phyloP scores from a whole-genome alignment of 2,888 invertebrate species.

The Ophion costatus region DNA sequence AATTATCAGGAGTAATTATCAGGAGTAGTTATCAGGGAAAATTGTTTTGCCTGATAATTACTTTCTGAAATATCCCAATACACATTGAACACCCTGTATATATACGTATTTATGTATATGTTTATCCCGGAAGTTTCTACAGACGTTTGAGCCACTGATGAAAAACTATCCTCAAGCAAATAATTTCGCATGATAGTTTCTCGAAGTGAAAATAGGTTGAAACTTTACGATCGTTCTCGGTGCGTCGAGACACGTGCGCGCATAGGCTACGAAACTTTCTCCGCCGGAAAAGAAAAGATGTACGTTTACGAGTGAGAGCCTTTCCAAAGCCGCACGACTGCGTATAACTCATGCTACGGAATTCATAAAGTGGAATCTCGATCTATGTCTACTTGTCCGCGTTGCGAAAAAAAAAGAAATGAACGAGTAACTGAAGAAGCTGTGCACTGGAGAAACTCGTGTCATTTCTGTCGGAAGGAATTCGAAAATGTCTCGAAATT shows the following conservation, averaged over 20 bases:
- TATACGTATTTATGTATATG: neutral
- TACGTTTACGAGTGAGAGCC: conserved; percentile 40
- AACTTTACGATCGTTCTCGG: conserved; percentile 43
- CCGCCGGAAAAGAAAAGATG: conserved; percentile 18
- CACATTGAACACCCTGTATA: too few species aligned
- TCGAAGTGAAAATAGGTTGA: conserved; percentile 39
- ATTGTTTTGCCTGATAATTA: too few species aligned
- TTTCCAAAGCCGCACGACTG: conserved; percentile 24
- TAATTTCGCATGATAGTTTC: conserved; percentile 34
- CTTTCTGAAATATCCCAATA: too few species aligned
- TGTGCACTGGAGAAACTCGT: neutral
- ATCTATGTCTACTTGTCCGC: neutral
- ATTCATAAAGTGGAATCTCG: conserved; percentile 4
- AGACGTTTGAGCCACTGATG: neutral
- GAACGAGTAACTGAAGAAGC: neutral
- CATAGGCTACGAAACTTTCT: conserved; percentile 53
- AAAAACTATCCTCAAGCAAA: conserved; percentile 15
- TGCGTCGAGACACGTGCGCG: conserved; percentile 18
- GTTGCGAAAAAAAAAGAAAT: conserved; percentile 3
- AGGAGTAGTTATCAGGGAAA: too few species aligned
- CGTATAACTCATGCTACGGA: conserved; percentile 9
- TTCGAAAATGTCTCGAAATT: too few species aligned
- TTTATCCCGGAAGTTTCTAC: neutral
- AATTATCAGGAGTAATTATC: too few species aligned
- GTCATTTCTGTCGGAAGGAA: neutral